Conservation (phyloP, 2,113 vertebrate genomes). For the Nanger granti region DNA sequence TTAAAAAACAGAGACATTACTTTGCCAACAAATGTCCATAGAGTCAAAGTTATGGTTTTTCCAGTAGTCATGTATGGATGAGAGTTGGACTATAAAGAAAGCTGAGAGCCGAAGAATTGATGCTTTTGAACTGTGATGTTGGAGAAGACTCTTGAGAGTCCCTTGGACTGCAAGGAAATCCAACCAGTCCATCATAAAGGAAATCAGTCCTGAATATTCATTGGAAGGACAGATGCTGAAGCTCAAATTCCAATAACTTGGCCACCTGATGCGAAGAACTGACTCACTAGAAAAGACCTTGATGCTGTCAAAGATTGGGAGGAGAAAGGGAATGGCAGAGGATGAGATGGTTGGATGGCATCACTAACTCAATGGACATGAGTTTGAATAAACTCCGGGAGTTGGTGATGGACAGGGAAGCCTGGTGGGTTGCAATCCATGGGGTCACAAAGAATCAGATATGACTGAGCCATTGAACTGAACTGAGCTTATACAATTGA, state of each 20-base stretch:
- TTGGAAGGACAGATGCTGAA: neutral
- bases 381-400: neutral
- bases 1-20: neutral
- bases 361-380: neutral
- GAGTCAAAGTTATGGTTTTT: neutral
- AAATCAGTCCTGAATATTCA: neutral
- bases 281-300: neutral
- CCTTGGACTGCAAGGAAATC: neutral
- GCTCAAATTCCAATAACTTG: neutral
- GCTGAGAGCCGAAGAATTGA: fast-evolving
- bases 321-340: neutral
- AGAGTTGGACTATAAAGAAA: neutral
- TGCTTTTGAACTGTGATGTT: neutral
- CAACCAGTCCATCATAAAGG: neutral
- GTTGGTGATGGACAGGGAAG: neutral
- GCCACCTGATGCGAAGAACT: neutral
- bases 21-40: neutral
- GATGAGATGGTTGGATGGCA: neutral
- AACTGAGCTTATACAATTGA: neutral
- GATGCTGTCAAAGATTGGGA: neutral
- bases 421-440: neutral
- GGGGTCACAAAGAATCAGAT: neutral
- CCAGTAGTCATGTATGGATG: neutral
- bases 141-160: neutral
- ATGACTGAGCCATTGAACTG: neutral